These are phyloP conservation scores for Amphimedon queenslandica DNA, from an alignment of 37 sponge, comb jelly and placozoan genomes.

Conservation along the genomic window DNA sequence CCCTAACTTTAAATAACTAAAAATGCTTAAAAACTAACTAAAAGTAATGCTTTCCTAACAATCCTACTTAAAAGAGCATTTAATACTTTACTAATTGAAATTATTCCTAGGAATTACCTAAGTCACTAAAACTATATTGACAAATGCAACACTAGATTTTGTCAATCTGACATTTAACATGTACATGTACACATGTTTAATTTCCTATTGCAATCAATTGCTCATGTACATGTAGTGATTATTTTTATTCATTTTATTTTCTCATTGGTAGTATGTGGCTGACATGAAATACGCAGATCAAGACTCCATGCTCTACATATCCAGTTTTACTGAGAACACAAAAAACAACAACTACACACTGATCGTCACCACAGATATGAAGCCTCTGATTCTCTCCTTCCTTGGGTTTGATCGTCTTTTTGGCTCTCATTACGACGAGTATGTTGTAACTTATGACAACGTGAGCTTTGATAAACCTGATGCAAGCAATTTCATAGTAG, in stretches of 20 bases:
- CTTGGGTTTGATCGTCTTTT: slow-evolving; percentile 80
- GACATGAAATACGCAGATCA: slow-evolving; percentile 21
- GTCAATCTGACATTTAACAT: too few relatives aligned
- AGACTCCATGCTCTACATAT: slow-evolving; percentile 13
- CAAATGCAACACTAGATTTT: too few relatives aligned
- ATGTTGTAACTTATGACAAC: slow-evolving; percentile 44
- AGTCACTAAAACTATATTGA: too few relatives aligned
- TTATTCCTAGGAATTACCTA: too few relatives aligned
- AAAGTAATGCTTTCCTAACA: too few relatives aligned
- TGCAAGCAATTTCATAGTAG: too few relatives aligned
- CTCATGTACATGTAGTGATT: not conserved
- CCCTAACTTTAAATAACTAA: too few relatives aligned
- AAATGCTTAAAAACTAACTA: too few relatives aligned
- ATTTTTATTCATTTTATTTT: not conserved
- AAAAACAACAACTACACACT: slow-evolving; percentile 66
- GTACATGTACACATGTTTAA: not conserved
- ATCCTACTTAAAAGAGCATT: too few relatives aligned
- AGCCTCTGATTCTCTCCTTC: slow-evolving; percentile 60
- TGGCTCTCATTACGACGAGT: slow-evolving; percentile 93
- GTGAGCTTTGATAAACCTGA: slow-evolving; percentile 19
- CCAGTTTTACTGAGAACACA: slow-evolving; percentile 17
- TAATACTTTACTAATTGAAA: too few relatives aligned
- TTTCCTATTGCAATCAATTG: too few relatives aligned
- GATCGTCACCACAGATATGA: slow-evolving; percentile 9
- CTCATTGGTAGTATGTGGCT: slow-evolving; percentile 25